Evolutionary conservation across 1,140 invertebrate species (phyloP), one percentile per base, ranked within the genome.

Genomic region (Drosophila pectinifera): DNA sequence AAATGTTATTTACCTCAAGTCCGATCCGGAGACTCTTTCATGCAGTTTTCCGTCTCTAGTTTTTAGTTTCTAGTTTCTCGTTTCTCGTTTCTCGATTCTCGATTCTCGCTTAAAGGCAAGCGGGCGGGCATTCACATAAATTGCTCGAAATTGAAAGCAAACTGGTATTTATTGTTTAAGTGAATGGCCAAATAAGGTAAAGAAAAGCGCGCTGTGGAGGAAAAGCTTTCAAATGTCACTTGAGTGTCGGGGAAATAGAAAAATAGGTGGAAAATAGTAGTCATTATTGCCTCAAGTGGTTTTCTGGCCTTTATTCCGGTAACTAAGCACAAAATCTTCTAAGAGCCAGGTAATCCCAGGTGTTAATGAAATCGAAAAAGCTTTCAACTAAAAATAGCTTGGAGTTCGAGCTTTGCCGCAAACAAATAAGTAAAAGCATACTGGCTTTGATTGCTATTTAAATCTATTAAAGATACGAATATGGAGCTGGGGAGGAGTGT

Each of bases 111-210:
- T 61, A 28, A 61, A 61, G 57, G 46, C 5, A 31, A 10, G 28
- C 28, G n/a, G 13, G 42, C 14, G 24, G 16, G 16, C 53, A 39
- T 31, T 28, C 64, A 34, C 64, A 68, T 65, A 68, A 68, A 68
- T 53, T 68, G 45, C 16, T n/a, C 14, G 36, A 67, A 68, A 68
- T 65, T 68, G 61, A 65, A 68, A 28, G 13, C 26, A 51, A 68
- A 11, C 36, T 41, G 59, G 36, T 67, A 53, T 65, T 68, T 68
- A 65, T 65, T 68, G 61, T 68, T 53, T 65, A 49, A 42, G 22
- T 39, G 61, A 65, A 67, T 65, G 43, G 61, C 43, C 43, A 51
- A 41, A 61, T 53, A 26, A 41, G 20, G n/a, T 4, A 67, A 34
- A 34, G 13, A 48, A 46, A 67, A 45, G 20, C 26, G 31, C 36